phyloP scores from a whole-genome alignment of 2,888 invertebrate genomes.

The Pristionchus entomophagus region DNA sequence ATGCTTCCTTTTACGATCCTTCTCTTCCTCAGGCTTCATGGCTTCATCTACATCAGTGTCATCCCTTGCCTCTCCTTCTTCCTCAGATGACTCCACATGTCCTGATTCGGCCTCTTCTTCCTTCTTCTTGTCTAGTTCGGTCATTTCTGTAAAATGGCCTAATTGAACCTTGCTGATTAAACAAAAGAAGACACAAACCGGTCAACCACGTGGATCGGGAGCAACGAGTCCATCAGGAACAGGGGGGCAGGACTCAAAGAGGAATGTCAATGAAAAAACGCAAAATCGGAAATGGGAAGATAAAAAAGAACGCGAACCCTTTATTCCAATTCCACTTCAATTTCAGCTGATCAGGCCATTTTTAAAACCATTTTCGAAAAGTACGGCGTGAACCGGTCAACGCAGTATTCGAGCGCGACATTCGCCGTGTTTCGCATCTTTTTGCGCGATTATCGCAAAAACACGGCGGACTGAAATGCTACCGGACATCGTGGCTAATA shows the following conservation, averaged over 20 bases:
- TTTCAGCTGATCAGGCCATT: too few relatives aligned
- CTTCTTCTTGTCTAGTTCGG: constrained; percentile 12
- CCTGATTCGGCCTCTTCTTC: background rate
- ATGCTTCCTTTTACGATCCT: constrained; percentile 49
- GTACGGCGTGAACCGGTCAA: too few relatives aligned
- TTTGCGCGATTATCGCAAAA: too few relatives aligned
- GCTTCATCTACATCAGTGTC: constrained; percentile 7
- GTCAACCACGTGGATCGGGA: background rate
- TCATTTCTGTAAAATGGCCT: background rate
- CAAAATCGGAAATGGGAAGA: background rate
- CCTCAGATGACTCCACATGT: constrained; percentile 17
- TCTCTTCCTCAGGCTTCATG: constrained; percentile 12
- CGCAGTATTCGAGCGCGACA: too few relatives aligned
- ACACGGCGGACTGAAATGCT: too few relatives aligned
- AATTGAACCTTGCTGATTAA: background rate
- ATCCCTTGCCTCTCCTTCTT: constrained; percentile 32
- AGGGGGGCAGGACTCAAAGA: background rate
- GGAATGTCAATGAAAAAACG: background rate
- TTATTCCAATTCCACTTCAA: too few relatives aligned
- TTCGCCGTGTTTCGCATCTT: too few relatives aligned
- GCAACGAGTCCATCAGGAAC: background rate
- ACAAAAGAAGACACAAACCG: constrained; percentile 10
- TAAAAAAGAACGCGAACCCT: background rate
- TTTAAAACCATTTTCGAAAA: too few relatives aligned
- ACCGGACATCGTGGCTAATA: too few relatives aligned